phyloP scores from a whole-genome alignment of 2,888 invertebrate species.

The Stegana nigrithorax region DNA sequence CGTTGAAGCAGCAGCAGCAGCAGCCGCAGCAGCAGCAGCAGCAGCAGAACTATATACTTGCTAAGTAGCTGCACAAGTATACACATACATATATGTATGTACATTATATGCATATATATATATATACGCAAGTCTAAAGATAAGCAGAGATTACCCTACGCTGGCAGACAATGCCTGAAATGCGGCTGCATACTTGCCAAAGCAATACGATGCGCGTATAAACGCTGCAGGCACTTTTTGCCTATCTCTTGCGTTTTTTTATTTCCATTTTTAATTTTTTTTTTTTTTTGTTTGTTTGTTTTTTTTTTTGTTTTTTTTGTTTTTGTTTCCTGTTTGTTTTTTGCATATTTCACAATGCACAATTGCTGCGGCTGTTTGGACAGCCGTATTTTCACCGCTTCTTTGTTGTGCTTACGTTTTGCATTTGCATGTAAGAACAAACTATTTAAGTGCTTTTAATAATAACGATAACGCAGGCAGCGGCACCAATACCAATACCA shows the following conservation, averaged over 20 bases:
- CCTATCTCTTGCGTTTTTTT: no score
- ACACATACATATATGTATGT: no score
- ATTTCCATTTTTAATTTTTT: background rate
- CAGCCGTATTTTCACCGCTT: constrained; percentile 28
- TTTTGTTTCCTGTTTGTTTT: background rate
- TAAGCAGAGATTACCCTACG: background rate
- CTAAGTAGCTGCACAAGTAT: constrained; percentile 14
- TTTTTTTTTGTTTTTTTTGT: background rate
- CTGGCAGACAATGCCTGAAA: background rate
- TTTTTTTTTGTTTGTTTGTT: background rate
- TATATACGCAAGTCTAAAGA: no score
- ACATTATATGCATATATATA: no score
- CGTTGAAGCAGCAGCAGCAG: constrained; percentile 1
- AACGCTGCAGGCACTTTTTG: background rate
- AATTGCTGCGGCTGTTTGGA: background rate
- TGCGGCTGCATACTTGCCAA: constrained; percentile 1
- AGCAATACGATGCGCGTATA: no score
- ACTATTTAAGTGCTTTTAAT: constrained; percentile 54
- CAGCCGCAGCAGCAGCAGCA: background rate
- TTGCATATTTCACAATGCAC: no score
- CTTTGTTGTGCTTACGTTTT: constrained; percentile 37
- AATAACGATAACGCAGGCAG: constrained; percentile 41
- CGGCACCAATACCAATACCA: background rate
- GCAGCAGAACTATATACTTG: background rate
- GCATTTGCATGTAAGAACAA: constrained; percentile 49